Percentiles rank a stretch among this genome's conserved stretches.
Conservation (phyloP, 2,888 invertebrate species). For the Agelastica alni region DNA sequence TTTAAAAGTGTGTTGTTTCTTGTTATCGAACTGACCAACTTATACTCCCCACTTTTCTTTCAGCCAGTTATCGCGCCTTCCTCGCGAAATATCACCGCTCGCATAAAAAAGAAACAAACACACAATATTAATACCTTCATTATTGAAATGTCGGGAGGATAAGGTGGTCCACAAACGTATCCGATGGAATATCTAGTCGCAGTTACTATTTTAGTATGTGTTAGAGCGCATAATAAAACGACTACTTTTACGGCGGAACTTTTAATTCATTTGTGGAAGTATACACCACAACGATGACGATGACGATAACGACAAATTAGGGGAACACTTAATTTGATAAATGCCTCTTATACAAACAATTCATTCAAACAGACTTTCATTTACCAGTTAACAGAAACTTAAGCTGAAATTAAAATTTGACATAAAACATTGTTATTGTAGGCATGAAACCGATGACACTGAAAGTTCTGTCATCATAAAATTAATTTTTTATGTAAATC, state of each 20-base stretch:
- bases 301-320: not conserved
- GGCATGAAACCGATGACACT: no score
- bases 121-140: not conserved
- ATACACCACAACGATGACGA: not conserved
- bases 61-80: slow-evolving; percentile 12
- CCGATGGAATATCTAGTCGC: no score
- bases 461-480: no score
- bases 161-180: not conserved
- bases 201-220: no score
- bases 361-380: no score
- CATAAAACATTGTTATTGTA: no score
- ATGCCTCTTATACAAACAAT: no score
- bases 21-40: slow-evolving; percentile 23
- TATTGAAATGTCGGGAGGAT: not conserved
- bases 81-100: slow-evolving; percentile 2
- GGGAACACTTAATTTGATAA: not conserved
- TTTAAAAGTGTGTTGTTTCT: slow-evolving; percentile 16
- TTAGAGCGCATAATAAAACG: no score
- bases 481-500: no score
- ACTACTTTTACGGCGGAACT: slow-evolving; percentile 7
- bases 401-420: no score
- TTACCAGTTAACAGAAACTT: no score
- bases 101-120: slow-evolving; percentile 5
- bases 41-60: slow-evolving; percentile 21
- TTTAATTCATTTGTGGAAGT: slow-evolving; percentile 5